Conservation (phyloP, 2,888 invertebrate species). For the Leuctra nigra region DNA sequence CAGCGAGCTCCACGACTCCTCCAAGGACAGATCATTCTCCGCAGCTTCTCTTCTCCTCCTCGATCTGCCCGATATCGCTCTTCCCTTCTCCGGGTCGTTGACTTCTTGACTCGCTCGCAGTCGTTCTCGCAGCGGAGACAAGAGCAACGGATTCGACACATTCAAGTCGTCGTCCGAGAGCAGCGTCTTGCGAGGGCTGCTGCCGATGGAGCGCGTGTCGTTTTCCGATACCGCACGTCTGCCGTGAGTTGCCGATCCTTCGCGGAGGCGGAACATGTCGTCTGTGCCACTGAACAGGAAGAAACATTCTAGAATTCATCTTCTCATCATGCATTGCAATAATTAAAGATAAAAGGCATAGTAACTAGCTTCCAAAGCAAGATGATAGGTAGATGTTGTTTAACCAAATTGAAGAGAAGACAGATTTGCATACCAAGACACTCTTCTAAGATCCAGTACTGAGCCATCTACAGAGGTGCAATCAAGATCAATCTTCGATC, state of each 20-base stretch:
- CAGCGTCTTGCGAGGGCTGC: slow-evolving; percentile 20
- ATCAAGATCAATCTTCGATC: background rate
- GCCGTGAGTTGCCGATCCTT: slow-evolving; percentile 32
- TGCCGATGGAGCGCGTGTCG: slow-evolving; percentile 21
- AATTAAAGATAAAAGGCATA: too few relatives aligned
- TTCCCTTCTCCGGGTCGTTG: background rate
- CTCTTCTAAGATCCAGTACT: slow-evolving; percentile 1
- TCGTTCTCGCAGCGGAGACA: background rate
- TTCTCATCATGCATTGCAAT: too few relatives aligned
- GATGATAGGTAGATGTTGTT: too few relatives aligned
- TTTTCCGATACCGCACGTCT: slow-evolving; percentile 29
- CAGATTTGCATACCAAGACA: slow-evolving; percentile 8
- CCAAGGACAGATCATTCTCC: slow-evolving; percentile 28
- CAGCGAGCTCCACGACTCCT: slow-evolving; percentile 37
- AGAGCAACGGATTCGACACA: too few relatives aligned
- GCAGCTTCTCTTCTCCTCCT: background rate
- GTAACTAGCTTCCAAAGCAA: too few relatives aligned
- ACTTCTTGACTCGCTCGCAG: background rate
- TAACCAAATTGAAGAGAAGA: background rate
- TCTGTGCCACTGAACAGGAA: slow-evolving; percentile 9
- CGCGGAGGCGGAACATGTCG: slow-evolving; percentile 9
- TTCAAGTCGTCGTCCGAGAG: background rate
- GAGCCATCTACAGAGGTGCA: background rate
- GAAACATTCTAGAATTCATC: too few relatives aligned
- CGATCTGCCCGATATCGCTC: background rate